A percentile compares a stretch with the other conserved stretches of the same genome.
Evolutionary conservation across 2,113 vertebrate genomes (phyloP).

Genomic region (Cyanocitta stelleri): DNA sequence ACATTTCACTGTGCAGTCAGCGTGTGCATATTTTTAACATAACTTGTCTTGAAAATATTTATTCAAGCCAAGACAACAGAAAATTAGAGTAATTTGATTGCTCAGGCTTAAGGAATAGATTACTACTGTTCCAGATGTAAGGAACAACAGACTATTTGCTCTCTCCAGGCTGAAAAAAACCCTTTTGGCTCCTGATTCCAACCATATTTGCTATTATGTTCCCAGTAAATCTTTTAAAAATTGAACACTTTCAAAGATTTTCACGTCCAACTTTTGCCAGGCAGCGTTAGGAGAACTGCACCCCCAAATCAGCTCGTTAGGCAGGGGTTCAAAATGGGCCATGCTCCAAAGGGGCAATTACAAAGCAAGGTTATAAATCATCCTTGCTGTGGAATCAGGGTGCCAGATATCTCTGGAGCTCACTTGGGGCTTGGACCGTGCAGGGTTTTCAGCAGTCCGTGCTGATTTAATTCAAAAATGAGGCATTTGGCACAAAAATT

Average conservation of each 20-base stretch:
- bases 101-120: constrained; percentile 27
- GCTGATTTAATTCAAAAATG: background rate
- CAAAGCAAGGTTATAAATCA: constrained; percentile 8
- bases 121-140: constrained; percentile 37
- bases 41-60: constrained; percentile 64
- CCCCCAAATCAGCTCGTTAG: background rate
- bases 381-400: background rate
- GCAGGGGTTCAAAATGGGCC: background rate
- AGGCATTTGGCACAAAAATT: background rate
- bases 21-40: constrained; percentile 50
- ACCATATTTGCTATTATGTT: constrained; percentile 4
- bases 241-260: background rate
- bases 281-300: background rate
- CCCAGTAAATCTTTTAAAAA: constrained; percentile 22
- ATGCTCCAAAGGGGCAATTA: background rate
- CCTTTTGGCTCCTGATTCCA: constrained; percentile 5
- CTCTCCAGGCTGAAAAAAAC: constrained; percentile 21
- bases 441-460: background rate
- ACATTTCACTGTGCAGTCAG: constrained; percentile 29
- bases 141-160: constrained; percentile 13
- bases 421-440: background rate
- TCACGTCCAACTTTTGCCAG: background rate
- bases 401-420: background rate
- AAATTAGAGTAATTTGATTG: constrained; percentile 56
- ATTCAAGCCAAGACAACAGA: constrained; percentile 56